A percentile compares a stretch with the other conserved stretches of the same genome.
phyloP scores from a whole-genome alignment of 23 tunicate species.

The Halocynthia roretzi region DNA sequence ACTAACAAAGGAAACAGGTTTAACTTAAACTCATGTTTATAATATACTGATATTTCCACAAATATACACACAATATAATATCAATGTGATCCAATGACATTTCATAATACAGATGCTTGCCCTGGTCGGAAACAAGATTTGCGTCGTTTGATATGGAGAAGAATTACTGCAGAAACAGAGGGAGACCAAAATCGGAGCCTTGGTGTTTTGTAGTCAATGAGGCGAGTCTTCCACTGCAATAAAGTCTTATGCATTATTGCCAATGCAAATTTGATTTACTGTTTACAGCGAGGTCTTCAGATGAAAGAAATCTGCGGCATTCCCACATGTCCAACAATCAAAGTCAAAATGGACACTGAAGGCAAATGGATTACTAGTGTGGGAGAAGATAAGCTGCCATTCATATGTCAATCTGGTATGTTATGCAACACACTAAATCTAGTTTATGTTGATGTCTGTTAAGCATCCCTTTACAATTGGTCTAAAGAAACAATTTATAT shows the following conservation, averaged over 20 bases:
- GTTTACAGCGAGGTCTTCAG: not conserved
- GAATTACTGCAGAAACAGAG: constrained; percentile 70
- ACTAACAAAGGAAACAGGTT: constrained; percentile 12
- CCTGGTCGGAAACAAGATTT: constrained; percentile 24
- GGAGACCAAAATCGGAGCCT: constrained; percentile 26
- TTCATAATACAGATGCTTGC: constrained; percentile 23
- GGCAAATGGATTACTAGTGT: constrained; percentile 56
- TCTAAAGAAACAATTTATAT: not conserved
- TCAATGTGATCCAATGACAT: not conserved
- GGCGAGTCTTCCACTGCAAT: not conserved
- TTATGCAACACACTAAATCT: not conserved
- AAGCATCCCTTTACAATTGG: not conserved
- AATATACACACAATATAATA: not conserved
- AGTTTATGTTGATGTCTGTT: not conserved
- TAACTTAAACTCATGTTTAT: not conserved
- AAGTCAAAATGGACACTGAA: constrained; percentile 36
- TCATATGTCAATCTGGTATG: constrained; percentile 71
- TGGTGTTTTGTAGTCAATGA: constrained; percentile 44
- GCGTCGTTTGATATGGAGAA: constrained; percentile 17
- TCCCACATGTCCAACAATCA: constrained; percentile 45
- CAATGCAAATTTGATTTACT: constrained; percentile 3
- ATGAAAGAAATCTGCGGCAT: constrained; percentile 32
- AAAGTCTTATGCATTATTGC: not conserved
- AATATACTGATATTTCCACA: not conserved
- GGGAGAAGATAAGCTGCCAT: constrained; percentile 39